phyloP scores from a whole-genome alignment of 2,797 vertebrate genomes.

The Zenarchopterus dispar region DNA sequence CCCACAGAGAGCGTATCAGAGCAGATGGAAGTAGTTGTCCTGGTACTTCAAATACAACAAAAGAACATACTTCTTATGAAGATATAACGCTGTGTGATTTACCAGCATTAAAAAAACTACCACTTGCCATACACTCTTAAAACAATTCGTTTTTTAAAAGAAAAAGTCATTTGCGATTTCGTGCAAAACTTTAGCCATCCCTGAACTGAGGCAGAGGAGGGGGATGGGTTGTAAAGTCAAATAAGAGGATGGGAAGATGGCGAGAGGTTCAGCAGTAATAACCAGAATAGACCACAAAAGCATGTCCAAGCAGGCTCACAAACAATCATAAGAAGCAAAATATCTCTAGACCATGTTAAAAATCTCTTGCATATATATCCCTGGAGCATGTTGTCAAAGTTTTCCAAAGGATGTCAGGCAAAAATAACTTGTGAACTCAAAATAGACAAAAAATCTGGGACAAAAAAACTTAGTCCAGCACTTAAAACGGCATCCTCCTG shows the following conservation, averaged over 20 bases:
- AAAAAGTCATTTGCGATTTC: no score
- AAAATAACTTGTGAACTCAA: no score
- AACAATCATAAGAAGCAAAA: conserved; percentile 6
- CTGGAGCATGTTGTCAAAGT: no score
- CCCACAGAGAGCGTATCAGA: background rate
- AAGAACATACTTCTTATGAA: background rate
- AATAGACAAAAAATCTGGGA: no score
- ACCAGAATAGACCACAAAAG: conserved; percentile 34
- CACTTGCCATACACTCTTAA: no score
- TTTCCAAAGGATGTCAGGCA: no score
- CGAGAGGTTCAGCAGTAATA: conserved; percentile 60
- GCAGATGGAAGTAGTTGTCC: conserved; percentile 6
- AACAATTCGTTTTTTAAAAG: no score
- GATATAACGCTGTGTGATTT: conserved; percentile 5
- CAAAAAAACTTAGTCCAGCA: no score
- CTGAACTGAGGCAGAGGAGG: conserved; percentile 43
- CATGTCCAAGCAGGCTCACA: conserved; percentile 3
- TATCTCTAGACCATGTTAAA: no score
- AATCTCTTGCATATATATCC: no score
- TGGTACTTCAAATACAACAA: conserved; percentile 21
- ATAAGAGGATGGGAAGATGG: conserved; percentile 59
- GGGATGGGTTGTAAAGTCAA: conserved; percentile 60
- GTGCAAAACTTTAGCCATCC: no score
- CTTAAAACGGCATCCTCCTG: no score
- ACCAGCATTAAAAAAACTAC: background rate